phyloP scores from a whole-genome alignment of 1,140 invertebrate species.

The Monomorium pharaonis region DNA sequence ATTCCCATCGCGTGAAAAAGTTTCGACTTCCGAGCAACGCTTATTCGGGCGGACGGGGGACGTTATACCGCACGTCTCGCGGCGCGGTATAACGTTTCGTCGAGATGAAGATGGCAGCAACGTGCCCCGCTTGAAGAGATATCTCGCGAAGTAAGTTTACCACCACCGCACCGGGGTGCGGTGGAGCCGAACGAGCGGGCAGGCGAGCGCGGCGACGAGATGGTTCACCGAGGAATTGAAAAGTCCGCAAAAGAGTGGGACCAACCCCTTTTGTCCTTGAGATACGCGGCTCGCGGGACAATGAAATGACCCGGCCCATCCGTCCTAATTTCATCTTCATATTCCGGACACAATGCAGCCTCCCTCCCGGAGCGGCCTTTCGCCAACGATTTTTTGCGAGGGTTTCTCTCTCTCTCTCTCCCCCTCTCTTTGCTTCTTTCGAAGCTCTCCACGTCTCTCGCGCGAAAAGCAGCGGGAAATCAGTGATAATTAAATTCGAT shows the following conservation, averaged over 20 bases:
- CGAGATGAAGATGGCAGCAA: conserved; percentile 62
- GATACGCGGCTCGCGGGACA: conserved; percentile 48
- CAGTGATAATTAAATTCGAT: conserved; percentile 54
- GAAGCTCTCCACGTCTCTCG: neutral
- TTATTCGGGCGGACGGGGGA: conserved; percentile 4
- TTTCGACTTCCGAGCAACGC: conserved; percentile 1
- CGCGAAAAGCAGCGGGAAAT: conserved; percentile 11
- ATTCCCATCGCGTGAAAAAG: conserved; percentile 50
- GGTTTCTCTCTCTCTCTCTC: neutral
- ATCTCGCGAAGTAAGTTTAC: conserved; percentile 55
- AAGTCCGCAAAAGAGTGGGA: conserved; percentile 60
- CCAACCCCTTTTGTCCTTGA: conserved; percentile 64
- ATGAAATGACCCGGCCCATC: conserved; percentile 55
- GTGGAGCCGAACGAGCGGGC: too few species aligned
- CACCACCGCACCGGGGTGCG: too few species aligned
- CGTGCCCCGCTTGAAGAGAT: conserved; percentile 57
- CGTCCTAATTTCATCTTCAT: conserved; percentile 61
- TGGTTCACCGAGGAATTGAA: conserved; percentile 56
- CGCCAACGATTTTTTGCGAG: neutral
- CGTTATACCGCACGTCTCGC: neutral
- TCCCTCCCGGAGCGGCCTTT: conserved; percentile 31
- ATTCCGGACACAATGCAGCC: conserved; percentile 50
- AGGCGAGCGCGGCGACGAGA: too few species aligned
- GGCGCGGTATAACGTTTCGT: conserved; percentile 28
- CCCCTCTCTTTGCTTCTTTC: neutral